A percentile compares a stretch with the other conserved stretches of the same genome.
These are phyloP conservation scores for Pagrus major DNA, from an alignment of 2,113 vertebrate species.

Conservation along the genomic window DNA sequence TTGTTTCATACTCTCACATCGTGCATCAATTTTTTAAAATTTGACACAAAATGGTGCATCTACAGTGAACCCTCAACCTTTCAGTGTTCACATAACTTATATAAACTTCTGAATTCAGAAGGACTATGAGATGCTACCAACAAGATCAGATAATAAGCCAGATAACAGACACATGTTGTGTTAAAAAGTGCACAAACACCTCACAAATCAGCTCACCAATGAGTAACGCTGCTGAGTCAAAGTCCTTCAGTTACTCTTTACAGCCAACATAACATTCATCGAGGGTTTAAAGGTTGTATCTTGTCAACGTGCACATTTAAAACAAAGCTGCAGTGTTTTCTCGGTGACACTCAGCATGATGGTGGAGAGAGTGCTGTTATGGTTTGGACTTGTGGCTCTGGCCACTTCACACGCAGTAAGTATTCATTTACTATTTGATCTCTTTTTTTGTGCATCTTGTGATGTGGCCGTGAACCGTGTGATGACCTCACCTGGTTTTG, in stretches of 20 bases:
- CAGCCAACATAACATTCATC: conserved; percentile 42
- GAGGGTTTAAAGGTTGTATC: conserved; percentile 53
- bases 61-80: not conserved
- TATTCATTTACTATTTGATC: no score
- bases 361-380: conserved; percentile 51
- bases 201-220: conserved; percentile 27
- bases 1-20: no score
- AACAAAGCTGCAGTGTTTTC: conserved; percentile 16
- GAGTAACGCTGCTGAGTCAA: conserved; percentile 51
- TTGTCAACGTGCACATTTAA: conserved; percentile 28
- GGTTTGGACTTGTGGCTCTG: conserved; percentile 58
- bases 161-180: not conserved
- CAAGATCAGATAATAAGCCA: not conserved
- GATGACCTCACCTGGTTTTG: not conserved
- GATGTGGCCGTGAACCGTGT: not conserved
- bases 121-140: not conserved
- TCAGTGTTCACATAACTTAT: not conserved
- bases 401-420: conserved; percentile 69
- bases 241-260: conserved; percentile 61
- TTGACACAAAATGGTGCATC: not conserved
- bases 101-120: not conserved
- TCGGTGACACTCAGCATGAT: conserved; percentile 17
- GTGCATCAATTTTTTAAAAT: no score
- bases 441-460: no score
- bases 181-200: not conserved